Base-by-base conservation (phyloP, 2,113 vertebrate genomes). In the Pelvicachromis taeniatus region DNA sequence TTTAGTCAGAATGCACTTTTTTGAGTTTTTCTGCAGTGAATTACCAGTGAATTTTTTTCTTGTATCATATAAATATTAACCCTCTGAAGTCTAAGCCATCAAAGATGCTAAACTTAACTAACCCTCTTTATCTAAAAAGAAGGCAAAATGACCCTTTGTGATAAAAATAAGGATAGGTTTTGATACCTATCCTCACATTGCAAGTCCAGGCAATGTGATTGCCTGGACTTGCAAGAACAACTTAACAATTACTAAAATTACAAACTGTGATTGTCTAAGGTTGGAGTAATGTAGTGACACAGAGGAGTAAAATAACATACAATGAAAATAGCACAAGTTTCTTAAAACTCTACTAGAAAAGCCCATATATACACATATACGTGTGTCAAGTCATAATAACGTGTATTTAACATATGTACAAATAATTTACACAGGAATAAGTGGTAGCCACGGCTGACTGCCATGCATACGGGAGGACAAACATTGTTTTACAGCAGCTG, bases 401-500 rank as follows among this genome's bases (percentile, higher is more conserved):
- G 13, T 78, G 11, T 63, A 75, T 90, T 92, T 90, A 81, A 52
- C 61, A 45, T 52, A 26, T 53, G 17, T 91, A 77, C 68, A 88
- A 89, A 89, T 86, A 77, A 85, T 80, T 88, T 84, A 77, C 90
- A 92, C 26, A 88, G 33, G 58, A 79, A n/a, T 54, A 42, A 89
- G 31, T 54, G 54, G 45, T 52, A 38, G 23, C 53, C 56, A 17
- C 23, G 13, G 31, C 29, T 4, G 61, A 90, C 58, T 88, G 42
- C 83, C 38, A 17, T 82, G 45, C 82, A 17, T 65, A 77, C 54
- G 77, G 40, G 59, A 88, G 26, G 45, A 88, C 84, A 91, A 88
- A 86, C 85, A 84, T 73, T 90, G 79, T 86, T 88, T 84, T 77
- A 91, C 82, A 93, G 84, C 82, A 77, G 59, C 58, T 53, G 75